These are phyloP conservation scores for Takifugu rubripes DNA, from an alignment of 2,797 vertebrate species.

Conservation along the genomic window DNA sequence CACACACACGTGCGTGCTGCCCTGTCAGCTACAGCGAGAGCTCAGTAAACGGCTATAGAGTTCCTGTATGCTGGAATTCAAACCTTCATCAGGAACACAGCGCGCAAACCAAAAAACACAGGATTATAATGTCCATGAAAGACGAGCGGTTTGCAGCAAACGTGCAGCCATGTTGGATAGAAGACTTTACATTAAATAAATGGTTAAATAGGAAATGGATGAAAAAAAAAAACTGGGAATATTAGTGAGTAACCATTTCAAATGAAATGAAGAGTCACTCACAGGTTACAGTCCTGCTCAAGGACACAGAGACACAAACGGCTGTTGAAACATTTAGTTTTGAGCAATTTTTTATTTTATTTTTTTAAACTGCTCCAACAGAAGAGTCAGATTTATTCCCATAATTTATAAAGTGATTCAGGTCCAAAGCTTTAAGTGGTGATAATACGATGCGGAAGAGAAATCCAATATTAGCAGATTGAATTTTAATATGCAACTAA, in stretches of 20 bases:
- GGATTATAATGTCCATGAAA: too few relatives aligned
- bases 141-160: too few relatives aligned
- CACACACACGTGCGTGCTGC: constrained; percentile 25
- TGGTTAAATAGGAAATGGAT: too few relatives aligned
- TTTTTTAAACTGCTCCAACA: too few relatives aligned
- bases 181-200: too few relatives aligned
- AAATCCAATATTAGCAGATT: background rate
- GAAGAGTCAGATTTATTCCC: too few relatives aligned
- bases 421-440: background rate
- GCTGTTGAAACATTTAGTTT: background rate
- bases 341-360: background rate
- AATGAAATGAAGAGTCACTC: background rate
- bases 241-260: too few relatives aligned
- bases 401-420: background rate
- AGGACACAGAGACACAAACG: background rate
- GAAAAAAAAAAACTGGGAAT: too few relatives aligned
- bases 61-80: constrained; percentile 4
- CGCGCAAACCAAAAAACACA: too few relatives aligned
- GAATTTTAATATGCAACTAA: background rate
- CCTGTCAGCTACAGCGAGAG: constrained; percentile 38
- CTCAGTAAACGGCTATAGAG: constrained; percentile 24
- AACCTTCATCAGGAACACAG: background rate
- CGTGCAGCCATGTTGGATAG: too few relatives aligned
- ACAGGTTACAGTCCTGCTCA: background rate
- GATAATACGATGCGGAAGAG: background rate